Conservation (phyloP, 2,888 invertebrate species). For the Andrena flavipes region DNA sequence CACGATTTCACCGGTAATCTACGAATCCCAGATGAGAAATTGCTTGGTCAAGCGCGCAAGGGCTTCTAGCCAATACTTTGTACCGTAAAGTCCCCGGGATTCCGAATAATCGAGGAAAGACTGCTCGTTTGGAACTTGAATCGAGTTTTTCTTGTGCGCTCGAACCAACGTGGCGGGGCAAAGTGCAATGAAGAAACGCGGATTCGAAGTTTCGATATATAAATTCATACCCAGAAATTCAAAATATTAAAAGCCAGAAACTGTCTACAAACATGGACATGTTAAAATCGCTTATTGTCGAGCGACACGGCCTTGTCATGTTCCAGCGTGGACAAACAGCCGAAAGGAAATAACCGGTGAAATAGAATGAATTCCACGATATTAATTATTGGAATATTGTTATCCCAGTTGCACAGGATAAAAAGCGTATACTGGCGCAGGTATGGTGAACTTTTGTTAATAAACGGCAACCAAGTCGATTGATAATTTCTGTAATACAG, state of each 20-base stretch:
- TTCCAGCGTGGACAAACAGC: neutral
- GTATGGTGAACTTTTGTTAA: neutral
- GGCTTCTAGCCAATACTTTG: too few relatives aligned
- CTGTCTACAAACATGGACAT: neutral
- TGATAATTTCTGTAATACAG: neutral
- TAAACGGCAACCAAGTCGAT: neutral
- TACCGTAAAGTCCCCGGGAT: too few relatives aligned
- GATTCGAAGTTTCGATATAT: neutral
- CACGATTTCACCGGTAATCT: neutral
- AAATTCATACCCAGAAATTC: neutral
- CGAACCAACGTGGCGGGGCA: neutral
- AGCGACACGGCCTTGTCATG: neutral
- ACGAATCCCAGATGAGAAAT: neutral
- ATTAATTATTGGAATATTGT: slow-evolving; percentile 18
- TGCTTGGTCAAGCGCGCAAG: neutral
- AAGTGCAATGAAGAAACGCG: neutral
- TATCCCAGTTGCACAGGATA: neutral
- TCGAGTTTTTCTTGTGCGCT: neutral
- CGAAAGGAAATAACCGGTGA: neutral
- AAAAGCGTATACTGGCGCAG: neutral
- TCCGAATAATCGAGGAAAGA: neutral
- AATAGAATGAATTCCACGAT: neutral
- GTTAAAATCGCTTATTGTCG: neutral
- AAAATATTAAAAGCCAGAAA: neutral
- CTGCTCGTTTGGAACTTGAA: neutral